Conservation (phyloP, 2,113 vertebrate genomes). For the Echinops telfairi region DNA sequence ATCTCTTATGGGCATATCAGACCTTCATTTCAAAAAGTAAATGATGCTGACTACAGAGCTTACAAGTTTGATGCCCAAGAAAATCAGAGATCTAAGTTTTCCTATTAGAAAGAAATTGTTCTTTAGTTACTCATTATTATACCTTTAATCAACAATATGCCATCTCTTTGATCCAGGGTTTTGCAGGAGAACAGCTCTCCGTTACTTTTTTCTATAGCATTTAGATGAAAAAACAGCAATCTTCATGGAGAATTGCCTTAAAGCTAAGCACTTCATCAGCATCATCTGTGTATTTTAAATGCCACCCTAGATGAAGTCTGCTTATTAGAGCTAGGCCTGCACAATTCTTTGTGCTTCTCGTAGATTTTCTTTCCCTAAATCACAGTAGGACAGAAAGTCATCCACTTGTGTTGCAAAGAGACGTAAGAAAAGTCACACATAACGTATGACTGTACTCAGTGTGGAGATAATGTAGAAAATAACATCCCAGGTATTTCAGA, state of each 20-base stretch:
- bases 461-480: neutral
- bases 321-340: neutral
- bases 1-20: conserved; percentile 40
- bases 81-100: neutral
- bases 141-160: conserved; percentile 21
- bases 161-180: neutral
- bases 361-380: neutral
- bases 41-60: conserved; percentile 2
- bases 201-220: neutral
- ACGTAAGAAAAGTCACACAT: neutral
- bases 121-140: conserved; percentile 5
- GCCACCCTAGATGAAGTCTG: neutral
- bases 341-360: neutral
- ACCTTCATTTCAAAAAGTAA: conserved; percentile 68
- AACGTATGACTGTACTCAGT: neutral
- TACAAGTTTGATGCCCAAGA: conserved; percentile 42
- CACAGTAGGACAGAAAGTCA: neutral
- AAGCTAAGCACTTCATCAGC: neutral
- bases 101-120: conserved; percentile 23
- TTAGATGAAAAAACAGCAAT: neutral
- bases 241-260: neutral
- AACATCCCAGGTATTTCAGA: neutral
- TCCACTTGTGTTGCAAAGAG: neutral
- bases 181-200: neutral
- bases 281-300: neutral